A percentile compares a stretch with the other conserved stretches of the same genome.
Conservation (phyloP, 1,140 invertebrate genomes). For the Orchestia grillus region DNA sequence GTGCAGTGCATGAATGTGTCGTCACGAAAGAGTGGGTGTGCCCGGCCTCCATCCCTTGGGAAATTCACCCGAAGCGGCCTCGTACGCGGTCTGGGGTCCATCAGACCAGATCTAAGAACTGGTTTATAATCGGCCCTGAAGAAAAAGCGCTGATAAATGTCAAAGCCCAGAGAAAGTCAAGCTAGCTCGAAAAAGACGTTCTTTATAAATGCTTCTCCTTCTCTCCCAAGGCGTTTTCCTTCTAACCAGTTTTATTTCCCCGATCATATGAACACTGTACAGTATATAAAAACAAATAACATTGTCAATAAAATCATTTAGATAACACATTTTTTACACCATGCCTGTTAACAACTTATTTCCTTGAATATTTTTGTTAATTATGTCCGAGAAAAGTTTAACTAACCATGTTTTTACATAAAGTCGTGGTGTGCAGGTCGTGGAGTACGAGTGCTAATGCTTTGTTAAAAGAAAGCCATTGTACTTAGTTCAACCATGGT, state of each 20-base stretch:
- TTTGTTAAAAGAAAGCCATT: too few species aligned
- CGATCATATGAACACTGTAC: not conserved
- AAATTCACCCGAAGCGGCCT: not conserved
- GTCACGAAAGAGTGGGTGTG: not conserved
- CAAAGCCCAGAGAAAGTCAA: not conserved
- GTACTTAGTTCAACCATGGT: too few species aligned
- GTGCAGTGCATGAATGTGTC: not conserved
- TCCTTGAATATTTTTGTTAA: not conserved
- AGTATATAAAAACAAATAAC: too few species aligned
- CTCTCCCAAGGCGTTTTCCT: not conserved
- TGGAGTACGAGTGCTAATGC: too few species aligned
- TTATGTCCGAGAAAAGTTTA: not conserved
- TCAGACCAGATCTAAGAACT: slow-evolving; percentile 21
- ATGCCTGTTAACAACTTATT: too few species aligned
- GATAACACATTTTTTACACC: too few species aligned
- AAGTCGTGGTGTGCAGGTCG: not conserved
- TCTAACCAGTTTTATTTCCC: not conserved
- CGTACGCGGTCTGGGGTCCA: not conserved
- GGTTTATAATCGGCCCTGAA: slow-evolving; percentile 20
- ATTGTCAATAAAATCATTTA: too few species aligned
- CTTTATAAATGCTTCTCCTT: not conserved
- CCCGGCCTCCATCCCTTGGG: not conserved
- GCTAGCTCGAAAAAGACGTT: not conserved
- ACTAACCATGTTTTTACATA: not conserved
- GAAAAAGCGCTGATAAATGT: not conserved